Percentiles rank a stretch among this genome's conserved stretches.
phyloP scores from a whole-genome alignment of 1,140 invertebrate species.

The Brachionus plicatilis region DNA sequence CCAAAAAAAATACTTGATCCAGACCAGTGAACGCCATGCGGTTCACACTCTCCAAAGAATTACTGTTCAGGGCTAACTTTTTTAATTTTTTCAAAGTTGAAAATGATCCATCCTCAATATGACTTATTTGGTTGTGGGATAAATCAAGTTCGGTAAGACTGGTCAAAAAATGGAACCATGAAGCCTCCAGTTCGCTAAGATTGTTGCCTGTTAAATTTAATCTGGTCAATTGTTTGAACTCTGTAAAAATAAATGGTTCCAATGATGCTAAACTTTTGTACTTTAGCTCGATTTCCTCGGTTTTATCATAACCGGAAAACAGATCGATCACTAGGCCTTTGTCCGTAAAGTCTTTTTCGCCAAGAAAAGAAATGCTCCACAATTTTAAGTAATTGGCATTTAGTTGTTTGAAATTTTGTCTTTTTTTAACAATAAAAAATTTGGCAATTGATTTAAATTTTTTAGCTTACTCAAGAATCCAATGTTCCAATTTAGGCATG shows the following conservation, averaged over 20 bases:
- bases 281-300: not conserved
- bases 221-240: not conserved
- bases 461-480: not conserved
- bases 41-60: not conserved
- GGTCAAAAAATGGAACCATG: not conserved
- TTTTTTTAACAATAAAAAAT: not conserved
- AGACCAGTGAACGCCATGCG: not conserved
- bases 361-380: not conserved
- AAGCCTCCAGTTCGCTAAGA: not conserved
- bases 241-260: not conserved
- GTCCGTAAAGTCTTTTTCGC: not conserved
- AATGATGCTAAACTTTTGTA: not conserved
- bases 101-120: not conserved
- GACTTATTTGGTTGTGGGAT: constrained; percentile 27
- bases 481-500: constrained; percentile 15
- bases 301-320: not conserved
- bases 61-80: constrained; percentile 15
- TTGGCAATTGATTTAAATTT: no score
- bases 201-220: not conserved
- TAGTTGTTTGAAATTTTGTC: constrained; percentile 1
- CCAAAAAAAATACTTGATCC: not conserved
- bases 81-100: not conserved
- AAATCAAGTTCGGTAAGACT: constrained; percentile 2
- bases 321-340: not conserved
- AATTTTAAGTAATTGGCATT: not conserved